These are phyloP conservation scores for Mus spicilegus DNA, from an alignment of 2,113 vertebrate genomes.

Conservation along the genomic window DNA sequence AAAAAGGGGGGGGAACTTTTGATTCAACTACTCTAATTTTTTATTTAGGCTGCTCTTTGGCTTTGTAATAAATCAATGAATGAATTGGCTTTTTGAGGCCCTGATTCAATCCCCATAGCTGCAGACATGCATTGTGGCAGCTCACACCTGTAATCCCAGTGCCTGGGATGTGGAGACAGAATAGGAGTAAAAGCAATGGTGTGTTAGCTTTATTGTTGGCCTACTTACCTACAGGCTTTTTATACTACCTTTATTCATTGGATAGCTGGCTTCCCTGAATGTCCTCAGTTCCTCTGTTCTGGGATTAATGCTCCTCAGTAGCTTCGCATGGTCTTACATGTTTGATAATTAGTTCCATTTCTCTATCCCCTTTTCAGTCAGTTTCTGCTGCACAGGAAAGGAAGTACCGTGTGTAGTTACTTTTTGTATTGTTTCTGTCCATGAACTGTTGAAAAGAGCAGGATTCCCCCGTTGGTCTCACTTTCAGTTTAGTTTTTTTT, in stretches of 20 bases:
- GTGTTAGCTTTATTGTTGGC: neutral
- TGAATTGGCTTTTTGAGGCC: neutral
- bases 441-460: constrained; percentile 10
- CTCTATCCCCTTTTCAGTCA: neutral
- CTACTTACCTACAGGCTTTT: neutral
- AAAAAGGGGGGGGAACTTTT: neutral
- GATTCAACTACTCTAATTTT: neutral
- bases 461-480: constrained; percentile 45
- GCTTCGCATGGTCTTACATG: neutral
- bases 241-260: neutral
- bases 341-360: neutral
- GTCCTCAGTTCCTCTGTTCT: neutral
- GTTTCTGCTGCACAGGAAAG: neutral
- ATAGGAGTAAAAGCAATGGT: neutral
- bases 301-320: neutral
- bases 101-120: too few species aligned
- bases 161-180: neutral
- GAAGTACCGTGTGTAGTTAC: neutral
- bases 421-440: constrained; percentile 36
- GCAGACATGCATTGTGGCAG: neutral
- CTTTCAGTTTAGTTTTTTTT: constrained; percentile 28
- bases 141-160: neutral
- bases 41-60: neutral
- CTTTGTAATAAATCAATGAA: neutral
- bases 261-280: neutral